phyloP scores from a whole-genome alignment of 2,113 vertebrate genomes.

The Sakesphorus luctuosus region DNA sequence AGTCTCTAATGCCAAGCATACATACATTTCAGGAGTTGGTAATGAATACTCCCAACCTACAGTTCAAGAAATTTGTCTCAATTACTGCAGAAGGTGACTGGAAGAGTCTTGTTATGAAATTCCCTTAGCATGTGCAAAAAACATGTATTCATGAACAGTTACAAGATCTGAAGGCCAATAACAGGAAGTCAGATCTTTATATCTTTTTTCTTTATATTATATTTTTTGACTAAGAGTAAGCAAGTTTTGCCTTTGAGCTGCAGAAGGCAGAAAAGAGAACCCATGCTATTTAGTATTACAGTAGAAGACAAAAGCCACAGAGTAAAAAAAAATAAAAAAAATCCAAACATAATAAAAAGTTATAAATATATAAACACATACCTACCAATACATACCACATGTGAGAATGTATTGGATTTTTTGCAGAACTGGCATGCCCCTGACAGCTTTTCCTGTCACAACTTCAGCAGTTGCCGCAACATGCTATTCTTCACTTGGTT shows the following conservation, averaged over 20 bases:
- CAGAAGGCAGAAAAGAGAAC: background rate
- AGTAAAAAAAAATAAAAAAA: background rate
- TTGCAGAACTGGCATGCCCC: background rate
- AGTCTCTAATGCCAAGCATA: background rate
- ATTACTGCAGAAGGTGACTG: background rate
- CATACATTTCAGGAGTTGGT: background rate
- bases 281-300: background rate
- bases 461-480: background rate
- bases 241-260: background rate
- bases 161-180: background rate
- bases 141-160: background rate
- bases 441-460: background rate
- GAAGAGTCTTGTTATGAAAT: background rate
- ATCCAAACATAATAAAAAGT: background rate
- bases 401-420: background rate
- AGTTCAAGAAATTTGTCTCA: background rate
- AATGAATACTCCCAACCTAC: background rate
- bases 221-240: background rate
- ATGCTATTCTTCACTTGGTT: background rate
- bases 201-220: background rate
- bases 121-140: background rate
- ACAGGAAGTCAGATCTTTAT: background rate
- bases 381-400: background rate
- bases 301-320: background rate
- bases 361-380: background rate